Evolutionary conservation across 2,797 vertebrate genomes (phyloP), one percentile per base, ranked within the genome.

Genomic region (Bradypus variegatus): DNA sequence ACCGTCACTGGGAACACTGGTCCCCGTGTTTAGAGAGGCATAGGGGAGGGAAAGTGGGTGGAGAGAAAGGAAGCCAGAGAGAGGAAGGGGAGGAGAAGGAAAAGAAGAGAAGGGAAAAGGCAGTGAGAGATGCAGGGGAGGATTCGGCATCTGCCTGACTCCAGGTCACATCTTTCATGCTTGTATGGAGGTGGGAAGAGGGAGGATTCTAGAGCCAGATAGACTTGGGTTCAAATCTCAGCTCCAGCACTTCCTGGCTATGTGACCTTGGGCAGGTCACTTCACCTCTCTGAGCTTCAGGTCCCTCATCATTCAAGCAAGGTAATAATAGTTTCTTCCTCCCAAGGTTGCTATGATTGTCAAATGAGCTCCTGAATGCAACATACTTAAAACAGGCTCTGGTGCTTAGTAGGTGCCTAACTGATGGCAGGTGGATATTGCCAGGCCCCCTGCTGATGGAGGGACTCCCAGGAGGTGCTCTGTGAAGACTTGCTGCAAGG

Each of bases 101-200:
- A 55, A 81, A 27, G n/a, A 62, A 50, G 82, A 50, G 60, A 67
- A 45, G 41, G 31, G 6, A 8, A 65, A 41, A 41, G 64, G 36
- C 5, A 9, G 12, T 38, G 58, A 0, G 0, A 0, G 38, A 27
- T 0, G 4, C 76, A 27, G 55, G 60, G 89, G 91, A 58, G n/a
- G 0, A 19, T 5, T 79, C 53, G 18, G n/a, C 45, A 1, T 15
- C 50, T 33, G 3, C 15, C 64, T 6, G 33, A 33, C 50, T 45
- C 67, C 8, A 1, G 0, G 0, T 29, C 13, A 18, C 73, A 10
- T 11, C 19, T 29, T 16, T 14, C 25, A 23, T 14, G 33, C 48
- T 60, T 2, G 5, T 5, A n/a, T 29, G 2, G 38, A 36, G n/a
- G 16, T 18, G 33, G 62, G 21, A 27, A 82, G 55, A 23, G 45